Percentiles rank a stretch among this genome's conserved stretches.
Conservation (phyloP, 2,797 vertebrate species). For the Sitta carolinensis region DNA sequence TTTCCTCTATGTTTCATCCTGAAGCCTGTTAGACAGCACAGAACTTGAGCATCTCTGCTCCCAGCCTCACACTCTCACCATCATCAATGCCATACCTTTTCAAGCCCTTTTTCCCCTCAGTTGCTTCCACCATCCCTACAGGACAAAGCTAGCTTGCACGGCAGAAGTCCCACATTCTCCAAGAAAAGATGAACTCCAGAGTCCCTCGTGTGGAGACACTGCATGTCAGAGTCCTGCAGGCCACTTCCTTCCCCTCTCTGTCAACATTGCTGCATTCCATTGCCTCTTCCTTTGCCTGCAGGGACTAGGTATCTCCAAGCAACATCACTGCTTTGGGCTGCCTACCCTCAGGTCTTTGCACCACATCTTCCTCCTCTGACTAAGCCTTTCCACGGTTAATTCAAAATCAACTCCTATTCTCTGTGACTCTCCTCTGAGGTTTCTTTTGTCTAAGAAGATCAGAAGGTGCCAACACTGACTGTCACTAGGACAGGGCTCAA, state of each 20-base stretch:
- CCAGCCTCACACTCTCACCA: background rate
- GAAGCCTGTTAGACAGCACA: background rate
- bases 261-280: background rate
- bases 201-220: background rate
- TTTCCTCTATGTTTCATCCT: background rate
- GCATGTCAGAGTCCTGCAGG: background rate
- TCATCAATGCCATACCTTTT: accelerated
- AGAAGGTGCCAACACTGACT: background rate
- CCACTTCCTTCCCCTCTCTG: background rate
- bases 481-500: background rate
- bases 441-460: background rate
- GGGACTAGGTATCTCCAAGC: background rate
- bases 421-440: background rate
- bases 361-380: background rate
- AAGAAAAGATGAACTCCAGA: background rate
- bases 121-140: background rate
- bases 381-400: background rate
- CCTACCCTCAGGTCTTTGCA: background rate
- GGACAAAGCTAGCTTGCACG: background rate
- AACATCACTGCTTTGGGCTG: background rate
- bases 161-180: background rate
- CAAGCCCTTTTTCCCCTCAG: background rate
- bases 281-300: background rate
- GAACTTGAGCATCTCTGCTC: background rate
- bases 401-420: background rate